Evolutionary conservation across 2,113 vertebrate species (phyloP).

Genomic region (Cairina moschata): DNA sequence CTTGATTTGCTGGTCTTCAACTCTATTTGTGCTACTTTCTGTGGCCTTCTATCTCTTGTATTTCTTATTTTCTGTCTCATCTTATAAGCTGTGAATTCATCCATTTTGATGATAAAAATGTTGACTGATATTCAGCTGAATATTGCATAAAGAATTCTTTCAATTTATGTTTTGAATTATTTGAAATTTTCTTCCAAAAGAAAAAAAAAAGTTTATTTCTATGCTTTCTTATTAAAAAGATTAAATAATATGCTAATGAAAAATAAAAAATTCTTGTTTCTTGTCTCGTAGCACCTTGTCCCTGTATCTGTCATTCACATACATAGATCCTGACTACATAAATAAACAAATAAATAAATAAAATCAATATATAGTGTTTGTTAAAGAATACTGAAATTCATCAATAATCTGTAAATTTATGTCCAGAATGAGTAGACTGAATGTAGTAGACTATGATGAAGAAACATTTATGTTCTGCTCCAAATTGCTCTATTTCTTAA

Average conservation of each 20-base stretch:
- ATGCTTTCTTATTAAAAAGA: not conserved
- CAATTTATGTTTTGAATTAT: not conserved
- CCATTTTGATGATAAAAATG: not conserved
- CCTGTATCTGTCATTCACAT: not conserved
- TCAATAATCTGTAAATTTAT: not conserved
- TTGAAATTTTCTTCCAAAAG: not conserved
- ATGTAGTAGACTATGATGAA: not conserved
- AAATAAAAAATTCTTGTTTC: no score
- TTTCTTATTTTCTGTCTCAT: not conserved
- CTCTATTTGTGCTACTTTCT: not conserved
- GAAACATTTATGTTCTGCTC: not conserved
- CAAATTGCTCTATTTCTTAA: not conserved
- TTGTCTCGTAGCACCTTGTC: not conserved
- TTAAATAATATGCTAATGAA: not conserved
- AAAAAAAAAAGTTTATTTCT: not conserved
- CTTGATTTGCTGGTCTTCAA: not conserved
- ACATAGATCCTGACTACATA: not conserved
- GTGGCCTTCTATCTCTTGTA: not conserved
- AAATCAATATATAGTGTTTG: not conserved
- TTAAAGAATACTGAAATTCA: not conserved
- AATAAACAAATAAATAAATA: not conserved
- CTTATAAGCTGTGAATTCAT: not conserved
- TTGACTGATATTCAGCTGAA: not conserved
- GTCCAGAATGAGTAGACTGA: not conserved
- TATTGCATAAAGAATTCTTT: not conserved